A percentile compares a stretch with the other conserved stretches of the same genome.
Conservation (phyloP, 2,888 invertebrate species). For the Orthosia incerta region DNA sequence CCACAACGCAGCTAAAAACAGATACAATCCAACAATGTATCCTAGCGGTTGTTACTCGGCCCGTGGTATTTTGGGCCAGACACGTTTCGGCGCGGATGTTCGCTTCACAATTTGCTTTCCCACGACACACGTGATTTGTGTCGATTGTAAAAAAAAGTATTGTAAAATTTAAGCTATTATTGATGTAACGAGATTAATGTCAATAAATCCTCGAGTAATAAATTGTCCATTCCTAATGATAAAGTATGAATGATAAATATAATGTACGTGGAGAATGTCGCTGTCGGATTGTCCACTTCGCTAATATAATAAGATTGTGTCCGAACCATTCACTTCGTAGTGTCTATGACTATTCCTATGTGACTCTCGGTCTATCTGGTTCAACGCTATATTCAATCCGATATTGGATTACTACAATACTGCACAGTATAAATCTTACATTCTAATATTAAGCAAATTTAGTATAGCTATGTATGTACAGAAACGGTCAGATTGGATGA, state of each 20-base stretch:
- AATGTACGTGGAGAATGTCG: conserved; percentile 71
- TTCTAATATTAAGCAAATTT: conserved; percentile 81
- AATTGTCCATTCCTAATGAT: conserved; percentile 83
- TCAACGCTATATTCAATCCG: conserved; percentile 68
- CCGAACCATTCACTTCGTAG: conserved; percentile 77
- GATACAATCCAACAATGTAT: conserved; percentile 49
- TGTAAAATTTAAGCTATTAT: conserved; percentile 72
- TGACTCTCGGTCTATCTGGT: conserved; percentile 68
- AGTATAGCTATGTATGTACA: conserved; percentile 77
- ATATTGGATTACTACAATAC: conserved; percentile 72
- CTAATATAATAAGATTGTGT: conserved; percentile 77
- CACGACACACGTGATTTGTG: conserved; percentile 65
- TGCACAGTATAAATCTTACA: conserved; percentile 82
- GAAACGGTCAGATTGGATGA: conserved; percentile 79
- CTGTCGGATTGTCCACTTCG: conserved; percentile 83
- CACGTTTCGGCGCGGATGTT: conserved; percentile 34
- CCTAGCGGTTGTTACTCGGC: conserved; percentile 31
- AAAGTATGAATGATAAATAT: conserved; percentile 70
- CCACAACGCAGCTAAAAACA: conserved; percentile 59
- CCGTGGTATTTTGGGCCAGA: conserved; percentile 48
- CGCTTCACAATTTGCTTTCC: conserved; percentile 57
- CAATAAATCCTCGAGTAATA: conserved; percentile 75
- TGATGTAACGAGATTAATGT: conserved; percentile 76
- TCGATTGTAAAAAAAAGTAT: conserved; percentile 75
- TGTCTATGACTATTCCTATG: conserved; percentile 65